phyloP scores from a whole-genome alignment of 2,113 vertebrate species.

The Coregonus clupeaformis region DNA sequence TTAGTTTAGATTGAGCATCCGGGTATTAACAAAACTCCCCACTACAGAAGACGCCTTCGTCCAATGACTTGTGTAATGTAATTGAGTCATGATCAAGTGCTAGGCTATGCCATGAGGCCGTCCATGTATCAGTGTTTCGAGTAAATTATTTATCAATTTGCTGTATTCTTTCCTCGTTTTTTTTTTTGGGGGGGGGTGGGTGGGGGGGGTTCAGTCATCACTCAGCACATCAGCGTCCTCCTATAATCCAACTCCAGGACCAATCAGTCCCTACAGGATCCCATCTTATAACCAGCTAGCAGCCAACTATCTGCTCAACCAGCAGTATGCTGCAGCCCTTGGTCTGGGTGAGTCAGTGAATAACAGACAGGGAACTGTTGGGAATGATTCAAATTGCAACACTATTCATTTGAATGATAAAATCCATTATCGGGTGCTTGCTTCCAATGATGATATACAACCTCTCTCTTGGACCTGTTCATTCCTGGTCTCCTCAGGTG shows the following conservation, averaged over 20 bases:
- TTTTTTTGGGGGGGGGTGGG: conserved; percentile 10
- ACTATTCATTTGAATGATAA: too few relatives aligned
- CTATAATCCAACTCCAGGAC: conserved; percentile 81
- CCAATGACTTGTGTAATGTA: too few relatives aligned
- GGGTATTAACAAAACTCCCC: too few relatives aligned
- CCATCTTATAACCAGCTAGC: conserved; percentile 87
- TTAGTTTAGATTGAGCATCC: too few relatives aligned
- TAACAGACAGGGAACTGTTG: background rate
- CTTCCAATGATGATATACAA: too few relatives aligned
- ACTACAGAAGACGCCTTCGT: too few relatives aligned
- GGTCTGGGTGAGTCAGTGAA: conserved; percentile 83
- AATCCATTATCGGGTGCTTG: too few relatives aligned
- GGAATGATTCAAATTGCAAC: too few relatives aligned
- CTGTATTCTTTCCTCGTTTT: conserved; percentile 3
- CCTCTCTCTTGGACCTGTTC: background rate
- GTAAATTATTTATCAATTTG: too few relatives aligned
- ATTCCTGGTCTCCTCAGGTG: conserved; percentile 60
- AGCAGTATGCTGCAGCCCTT: conserved; percentile 88
- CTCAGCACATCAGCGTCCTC: conserved; percentile 78
- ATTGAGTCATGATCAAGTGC: too few relatives aligned
- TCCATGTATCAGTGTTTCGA: background rate
- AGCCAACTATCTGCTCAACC: conserved; percentile 85
- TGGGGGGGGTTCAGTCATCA: conserved; percentile 79
- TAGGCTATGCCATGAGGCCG: too few relatives aligned
- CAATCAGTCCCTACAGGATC: conserved; percentile 88